phyloP scores from a whole-genome alignment of 2,888 invertebrate species.

The Patella pellucida region DNA sequence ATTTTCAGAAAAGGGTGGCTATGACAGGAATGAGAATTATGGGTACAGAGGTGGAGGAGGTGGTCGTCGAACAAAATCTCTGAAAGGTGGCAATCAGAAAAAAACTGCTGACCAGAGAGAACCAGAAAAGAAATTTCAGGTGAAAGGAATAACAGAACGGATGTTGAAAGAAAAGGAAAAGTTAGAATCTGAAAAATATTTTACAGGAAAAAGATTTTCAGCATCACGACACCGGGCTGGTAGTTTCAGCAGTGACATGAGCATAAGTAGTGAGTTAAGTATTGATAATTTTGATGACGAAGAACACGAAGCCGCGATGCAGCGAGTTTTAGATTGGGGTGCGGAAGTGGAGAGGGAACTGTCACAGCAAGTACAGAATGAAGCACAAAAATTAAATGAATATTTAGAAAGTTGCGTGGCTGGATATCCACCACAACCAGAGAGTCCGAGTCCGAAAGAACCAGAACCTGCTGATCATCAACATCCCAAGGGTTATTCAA shows the following conservation, averaged over 20 bases:
- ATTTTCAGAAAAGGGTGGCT: constrained; percentile 25
- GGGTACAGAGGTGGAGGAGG: constrained; percentile 18
- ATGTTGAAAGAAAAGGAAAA: neutral
- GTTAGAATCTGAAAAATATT: neutral
- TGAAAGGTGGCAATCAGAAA: neutral
- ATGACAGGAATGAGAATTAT: constrained; percentile 18
- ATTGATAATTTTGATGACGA: constrained; percentile 56
- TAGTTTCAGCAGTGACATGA: constrained; percentile 50
- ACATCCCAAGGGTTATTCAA: constrained; percentile 7
- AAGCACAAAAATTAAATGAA: constrained; percentile 56
- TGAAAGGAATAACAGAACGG: neutral
- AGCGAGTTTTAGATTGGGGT: constrained; percentile 54
- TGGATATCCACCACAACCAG: neutral
- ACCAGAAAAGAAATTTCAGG: neutral
- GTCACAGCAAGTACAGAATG: constrained; percentile 58
- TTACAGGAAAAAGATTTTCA: constrained; percentile 18
- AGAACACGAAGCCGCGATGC: constrained; percentile 38
- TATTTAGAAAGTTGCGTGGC: constrained; percentile 45
- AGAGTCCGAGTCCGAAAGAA: neutral
- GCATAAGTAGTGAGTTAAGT: constrained; percentile 53
- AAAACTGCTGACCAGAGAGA: neutral
- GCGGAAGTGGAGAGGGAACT: constrained; percentile 58
- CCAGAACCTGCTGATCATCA: neutral
- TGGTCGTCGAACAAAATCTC: constrained; percentile 27
- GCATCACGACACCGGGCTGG: constrained; percentile 51